Evolutionary conservation across 1,140 invertebrate genomes (phyloP), one percentile per base, ranked within the genome.

Genomic region (Leptonema lineaticorne): DNA sequence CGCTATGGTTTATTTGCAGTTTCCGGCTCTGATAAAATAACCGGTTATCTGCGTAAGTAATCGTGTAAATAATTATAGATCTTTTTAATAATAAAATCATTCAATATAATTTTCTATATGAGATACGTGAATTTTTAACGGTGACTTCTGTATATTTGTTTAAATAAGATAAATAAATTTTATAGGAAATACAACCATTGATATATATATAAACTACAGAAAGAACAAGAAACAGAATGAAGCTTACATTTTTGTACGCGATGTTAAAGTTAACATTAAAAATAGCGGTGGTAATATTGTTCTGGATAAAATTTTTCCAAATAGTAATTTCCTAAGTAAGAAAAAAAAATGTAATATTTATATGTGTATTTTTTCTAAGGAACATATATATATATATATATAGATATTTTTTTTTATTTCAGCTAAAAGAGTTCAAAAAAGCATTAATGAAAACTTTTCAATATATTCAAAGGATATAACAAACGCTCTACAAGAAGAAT

Each of bases 41-140:
- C 53, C 9, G 53, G 53, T n/a, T 30, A 57, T 57, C 28, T 57
- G 8, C 7, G 53, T 57, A 9, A 57, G 28, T 57, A n/a, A n/a
- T n/a, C n/a, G n/a, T n/a, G n/a, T n/a, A n/a, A n/a, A n/a, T n/a
- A n/a, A n/a, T n/a, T n/a, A n/a, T n/a, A n/a, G n/a, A n/a, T n/a
- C n/a, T n/a, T n/a, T n/a, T n/a, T n/a, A n/a, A n/a, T n/a, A n/a
- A n/a, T n/a, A n/a, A n/a, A n/a, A n/a, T n/a, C n/a, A n/a, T n/a
- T n/a, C n/a, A n/a, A n/a, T n/a, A n/a, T n/a, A n/a, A n/a, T n/a
- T n/a, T n/a, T n/a, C n/a, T n/a, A n/a, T n/a, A n/a, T n/a, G n/a
- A n/a, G n/a, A n/a, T n/a, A n/a, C n/a, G n/a, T n/a, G n/a, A n/a
- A n/a, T n/a, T n/a, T n/a, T n/a, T n/a, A n/a, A n/a, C n/a, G n/a